Evolutionary conservation across 2,888 invertebrate genomes (phyloP).

Genomic region (Pseudococcus viburni): DNA sequence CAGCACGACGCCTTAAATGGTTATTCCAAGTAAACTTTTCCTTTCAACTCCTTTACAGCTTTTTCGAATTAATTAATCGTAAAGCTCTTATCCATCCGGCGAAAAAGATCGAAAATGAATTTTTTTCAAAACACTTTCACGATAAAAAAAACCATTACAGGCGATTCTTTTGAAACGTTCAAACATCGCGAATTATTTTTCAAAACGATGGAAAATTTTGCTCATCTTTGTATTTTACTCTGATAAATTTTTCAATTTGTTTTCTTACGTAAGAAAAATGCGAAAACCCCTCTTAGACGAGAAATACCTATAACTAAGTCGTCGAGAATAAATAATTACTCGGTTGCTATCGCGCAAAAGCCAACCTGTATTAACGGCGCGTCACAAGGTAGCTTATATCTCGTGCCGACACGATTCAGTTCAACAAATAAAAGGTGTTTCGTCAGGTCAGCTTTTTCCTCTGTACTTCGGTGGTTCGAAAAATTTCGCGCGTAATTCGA

Average conservation of each 20-base stretch:
- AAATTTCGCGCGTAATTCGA: conserved; percentile 11
- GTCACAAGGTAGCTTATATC: conserved; percentile 28
- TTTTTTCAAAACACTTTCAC: neutral
- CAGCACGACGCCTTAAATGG: neutral
- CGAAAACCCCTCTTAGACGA: neutral
- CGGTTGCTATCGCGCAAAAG: conserved; percentile 38
- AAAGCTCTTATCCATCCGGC: neutral
- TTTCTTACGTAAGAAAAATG: neutral
- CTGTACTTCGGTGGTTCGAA: neutral
- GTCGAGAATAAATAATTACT: conserved; percentile 35
- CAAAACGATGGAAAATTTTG: neutral
- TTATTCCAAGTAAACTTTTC: neutral
- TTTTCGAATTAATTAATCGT: conserved; percentile 1
- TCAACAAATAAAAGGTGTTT: conserved; percentile 48
- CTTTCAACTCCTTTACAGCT: neutral
- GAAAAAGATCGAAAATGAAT: neutral
- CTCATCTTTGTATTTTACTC: neutral
- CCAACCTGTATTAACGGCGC: conserved; percentile 55
- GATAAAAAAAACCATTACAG: neutral
- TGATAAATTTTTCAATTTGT: neutral
- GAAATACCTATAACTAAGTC: conserved; percentile 9
- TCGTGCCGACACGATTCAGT: conserved; percentile 4
- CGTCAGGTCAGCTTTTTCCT: conserved; percentile 7
- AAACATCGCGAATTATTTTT: neutral
- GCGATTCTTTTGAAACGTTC: neutral